These are phyloP conservation scores for Sitodiplosis mosellana DNA, from an alignment of 1,140 invertebrate species.

Conservation along the genomic window DNA sequence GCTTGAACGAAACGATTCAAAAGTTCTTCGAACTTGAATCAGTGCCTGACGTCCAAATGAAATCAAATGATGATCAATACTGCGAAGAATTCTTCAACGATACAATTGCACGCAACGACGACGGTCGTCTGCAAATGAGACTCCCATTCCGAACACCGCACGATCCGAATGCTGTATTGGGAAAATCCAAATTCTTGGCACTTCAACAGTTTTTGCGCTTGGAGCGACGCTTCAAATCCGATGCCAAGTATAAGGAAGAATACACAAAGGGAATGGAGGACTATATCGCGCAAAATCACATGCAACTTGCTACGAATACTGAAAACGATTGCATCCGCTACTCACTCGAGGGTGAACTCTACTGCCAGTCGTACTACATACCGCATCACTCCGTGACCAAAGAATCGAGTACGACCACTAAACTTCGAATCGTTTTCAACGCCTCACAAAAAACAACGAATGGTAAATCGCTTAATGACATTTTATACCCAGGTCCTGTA, in stretches of 20 bases:
- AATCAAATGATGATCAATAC: background rate
- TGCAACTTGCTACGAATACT: constrained; percentile 8
- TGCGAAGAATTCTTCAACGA: background rate
- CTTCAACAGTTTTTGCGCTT: background rate
- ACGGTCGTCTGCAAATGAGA: background rate
- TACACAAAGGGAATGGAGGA: constrained; percentile 13
- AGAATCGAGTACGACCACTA: constrained; percentile 14
- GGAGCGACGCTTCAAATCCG: background rate
- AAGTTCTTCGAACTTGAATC: background rate
- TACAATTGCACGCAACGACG: background rate
- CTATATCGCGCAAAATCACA: constrained; percentile 14
- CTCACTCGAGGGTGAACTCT: background rate
- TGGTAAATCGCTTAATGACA: constrained; percentile 16
- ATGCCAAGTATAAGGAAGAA: background rate
- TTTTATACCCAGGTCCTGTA: constrained; percentile 14
- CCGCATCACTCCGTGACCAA: constrained; percentile 22
- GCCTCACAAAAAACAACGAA: constrained; percentile 11
- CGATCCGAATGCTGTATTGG: background rate
- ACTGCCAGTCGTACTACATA: constrained; percentile 13
- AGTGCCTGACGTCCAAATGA: background rate
- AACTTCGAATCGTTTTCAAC: constrained; percentile 19
- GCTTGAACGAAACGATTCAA: background rate
- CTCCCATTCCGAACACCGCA: background rate
- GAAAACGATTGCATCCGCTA: no score
- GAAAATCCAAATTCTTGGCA: background rate